phyloP scores from a whole-genome alignment of 2,797 vertebrate species.

The Gobionotothen gibberifrons region DNA sequence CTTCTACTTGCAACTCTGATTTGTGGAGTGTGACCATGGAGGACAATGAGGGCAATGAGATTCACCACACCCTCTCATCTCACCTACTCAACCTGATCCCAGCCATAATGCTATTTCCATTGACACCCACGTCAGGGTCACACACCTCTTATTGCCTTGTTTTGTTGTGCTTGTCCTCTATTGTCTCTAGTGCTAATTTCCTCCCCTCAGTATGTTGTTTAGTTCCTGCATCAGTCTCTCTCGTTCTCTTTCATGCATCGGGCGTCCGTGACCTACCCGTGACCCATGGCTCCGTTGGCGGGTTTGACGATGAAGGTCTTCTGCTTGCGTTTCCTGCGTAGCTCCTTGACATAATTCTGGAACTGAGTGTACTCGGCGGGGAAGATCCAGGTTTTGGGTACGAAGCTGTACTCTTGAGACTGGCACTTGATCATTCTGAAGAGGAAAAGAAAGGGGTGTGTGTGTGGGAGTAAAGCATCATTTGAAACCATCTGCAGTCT shows the following conservation, averaged over 20 bases:
- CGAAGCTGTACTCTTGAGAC: conserved; percentile 96
- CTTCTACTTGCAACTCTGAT: conserved; percentile 64
- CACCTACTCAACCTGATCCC: conserved; percentile 66
- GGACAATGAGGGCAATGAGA: conserved; percentile 75
- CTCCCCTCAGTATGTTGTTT: conserved; percentile 18
- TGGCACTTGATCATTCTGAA: conserved; percentile 96
- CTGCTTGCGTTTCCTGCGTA: conserved; percentile 95
- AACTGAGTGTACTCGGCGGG: conserved; percentile 97
- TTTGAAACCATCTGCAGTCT: conserved; percentile 16
- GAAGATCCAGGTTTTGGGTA: conserved; percentile 98
- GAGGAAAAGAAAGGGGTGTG: conserved; percentile 16
- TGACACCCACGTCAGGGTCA: conserved; percentile 64
- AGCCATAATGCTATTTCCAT: conserved; percentile 53
- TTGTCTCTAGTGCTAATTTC: conserved; percentile 49
- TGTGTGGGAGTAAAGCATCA: neutral
- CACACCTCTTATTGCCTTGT: conserved; percentile 54
- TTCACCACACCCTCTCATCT: conserved; percentile 69
- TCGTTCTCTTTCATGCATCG: neutral
- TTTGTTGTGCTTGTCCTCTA: conserved; percentile 58
- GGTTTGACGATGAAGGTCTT: conserved; percentile 99
- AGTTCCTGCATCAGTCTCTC: conserved; percentile 29
- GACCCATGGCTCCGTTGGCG: conserved; percentile 98
- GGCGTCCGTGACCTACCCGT: conserved; percentile 88
- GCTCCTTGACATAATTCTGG: conserved; percentile 97
- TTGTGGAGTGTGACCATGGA: conserved; percentile 69